Conservation (phyloP, 1,140 invertebrate species). For the Proales similis region DNA sequence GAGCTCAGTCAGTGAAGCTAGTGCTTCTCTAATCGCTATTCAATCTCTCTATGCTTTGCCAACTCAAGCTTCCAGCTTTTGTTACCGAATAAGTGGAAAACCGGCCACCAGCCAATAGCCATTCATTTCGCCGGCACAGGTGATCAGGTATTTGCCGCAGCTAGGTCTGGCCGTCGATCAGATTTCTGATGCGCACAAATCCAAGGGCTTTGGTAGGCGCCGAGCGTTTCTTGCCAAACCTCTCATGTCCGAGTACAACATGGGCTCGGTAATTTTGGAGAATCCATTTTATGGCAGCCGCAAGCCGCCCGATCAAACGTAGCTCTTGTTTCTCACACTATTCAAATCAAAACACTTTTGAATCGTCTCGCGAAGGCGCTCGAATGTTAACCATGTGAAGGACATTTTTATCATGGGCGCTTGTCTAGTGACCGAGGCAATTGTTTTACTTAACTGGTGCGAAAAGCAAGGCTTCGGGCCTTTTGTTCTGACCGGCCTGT, state of each 20-base stretch:
- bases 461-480: slow-evolving; percentile 75
- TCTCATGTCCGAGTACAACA: slow-evolving; percentile 75
- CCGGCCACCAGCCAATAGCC: slow-evolving; percentile 70
- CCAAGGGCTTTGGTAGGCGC: slow-evolving; percentile 87
- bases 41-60: slow-evolving; percentile 17
- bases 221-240: slow-evolving; percentile 81
- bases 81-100: slow-evolving; percentile 69
- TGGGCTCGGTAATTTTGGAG: slow-evolving; percentile 86
- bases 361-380: slow-evolving; percentile 64
- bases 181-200: too few species aligned
- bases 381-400: slow-evolving; percentile 83
- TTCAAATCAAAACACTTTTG: not conserved
- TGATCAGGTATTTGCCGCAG: slow-evolving; percentile 75
- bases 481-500: slow-evolving; percentile 79
- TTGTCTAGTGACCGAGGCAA: slow-evolving; percentile 82
- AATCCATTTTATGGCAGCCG: slow-evolving; percentile 57
- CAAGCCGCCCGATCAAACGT: slow-evolving; percentile 39
- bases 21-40: not conserved
- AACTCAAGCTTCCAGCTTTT: slow-evolving; percentile 59
- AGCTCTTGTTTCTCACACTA: slow-evolving; percentile 37
- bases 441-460: slow-evolving; percentile 87
- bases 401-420: slow-evolving; percentile 99
- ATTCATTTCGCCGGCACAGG: slow-evolving; percentile 93
- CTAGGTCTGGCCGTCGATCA: too few species aligned
- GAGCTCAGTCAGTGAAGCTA: not conserved